These are phyloP conservation scores for Tangachromis dhanisi DNA, from an alignment of 2,113 vertebrate species.

Conservation along the genomic window DNA sequence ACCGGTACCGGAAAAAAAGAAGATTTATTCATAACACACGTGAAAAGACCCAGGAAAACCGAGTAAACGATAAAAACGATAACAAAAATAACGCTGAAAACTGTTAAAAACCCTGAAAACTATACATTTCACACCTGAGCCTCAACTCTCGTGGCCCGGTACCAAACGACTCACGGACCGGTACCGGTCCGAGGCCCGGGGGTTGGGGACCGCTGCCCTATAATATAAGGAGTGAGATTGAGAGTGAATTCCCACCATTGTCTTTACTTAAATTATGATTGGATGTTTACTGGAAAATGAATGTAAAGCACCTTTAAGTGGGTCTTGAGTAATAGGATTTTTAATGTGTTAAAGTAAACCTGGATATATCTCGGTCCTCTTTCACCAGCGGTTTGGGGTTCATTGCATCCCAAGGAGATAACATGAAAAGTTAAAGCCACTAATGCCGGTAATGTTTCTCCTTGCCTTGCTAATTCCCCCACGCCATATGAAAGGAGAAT, in stretches of 20 bases:
- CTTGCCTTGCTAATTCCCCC: neutral
- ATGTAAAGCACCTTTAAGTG: neutral
- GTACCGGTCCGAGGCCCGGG: too few species aligned
- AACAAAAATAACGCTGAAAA: too few species aligned
- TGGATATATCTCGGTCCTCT: neutral
- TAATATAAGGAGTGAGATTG: neutral
- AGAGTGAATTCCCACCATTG: neutral
- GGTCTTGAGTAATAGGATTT: neutral
- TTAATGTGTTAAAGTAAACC: neutral
- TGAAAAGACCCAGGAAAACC: too few species aligned
- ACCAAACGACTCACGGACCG: too few species aligned
- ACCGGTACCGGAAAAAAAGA: too few species aligned
- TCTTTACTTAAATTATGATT: neutral
- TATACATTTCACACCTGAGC: too few species aligned
- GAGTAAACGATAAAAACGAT: too few species aligned
- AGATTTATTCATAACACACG: too few species aligned
- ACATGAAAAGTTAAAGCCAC: constrained; percentile 14
- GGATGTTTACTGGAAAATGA: neutral
- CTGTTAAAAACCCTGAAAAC: too few species aligned
- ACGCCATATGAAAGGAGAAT: neutral
- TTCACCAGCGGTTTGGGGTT: neutral
- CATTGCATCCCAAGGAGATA: neutral
- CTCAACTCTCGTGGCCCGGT: too few species aligned
- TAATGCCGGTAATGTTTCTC: constrained; percentile 25
- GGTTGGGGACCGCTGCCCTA: too few species aligned